Conservation (phyloP, 2,797 vertebrate genomes). For the Erpetoichthys calabaricus region DNA sequence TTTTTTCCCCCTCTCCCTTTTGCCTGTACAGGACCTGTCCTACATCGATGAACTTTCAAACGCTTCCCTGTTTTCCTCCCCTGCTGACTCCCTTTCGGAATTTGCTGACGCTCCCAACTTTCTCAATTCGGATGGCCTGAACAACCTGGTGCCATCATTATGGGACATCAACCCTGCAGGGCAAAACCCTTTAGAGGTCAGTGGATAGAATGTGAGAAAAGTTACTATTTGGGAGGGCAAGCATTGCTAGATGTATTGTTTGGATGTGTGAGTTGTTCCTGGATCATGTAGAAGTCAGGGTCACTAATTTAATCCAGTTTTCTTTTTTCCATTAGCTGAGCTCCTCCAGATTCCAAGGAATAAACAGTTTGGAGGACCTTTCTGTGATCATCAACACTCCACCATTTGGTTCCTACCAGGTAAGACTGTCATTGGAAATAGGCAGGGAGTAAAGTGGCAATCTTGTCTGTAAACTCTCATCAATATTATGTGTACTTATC, state of each 20-base stretch:
- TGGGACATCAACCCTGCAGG: slow-evolving; percentile 75
- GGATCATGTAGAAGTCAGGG: too few species aligned
- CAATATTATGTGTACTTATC: not conserved
- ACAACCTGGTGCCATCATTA: slow-evolving; percentile 66
- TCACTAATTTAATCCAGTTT: slow-evolving; percentile 14
- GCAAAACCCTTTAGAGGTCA: slow-evolving; percentile 64
- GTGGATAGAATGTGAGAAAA: slow-evolving; percentile 4
- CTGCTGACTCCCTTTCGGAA: slow-evolving; percentile 80
- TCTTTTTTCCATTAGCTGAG: slow-evolving; percentile 39
- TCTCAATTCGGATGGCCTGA: slow-evolving; percentile 55
- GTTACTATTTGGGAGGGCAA: too few species aligned
- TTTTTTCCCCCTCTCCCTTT: not conserved
- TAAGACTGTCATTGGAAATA: slow-evolving; percentile 30
- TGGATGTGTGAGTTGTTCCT: too few species aligned
- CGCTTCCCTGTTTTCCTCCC: slow-evolving; percentile 78
- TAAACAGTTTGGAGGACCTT: slow-evolving; percentile 64
- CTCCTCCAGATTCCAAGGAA: slow-evolving; percentile 53
- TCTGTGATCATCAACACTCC: slow-evolving; percentile 65
- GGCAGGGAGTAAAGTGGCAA: too few species aligned
- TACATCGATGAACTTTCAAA: slow-evolving; percentile 78
- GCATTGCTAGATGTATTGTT: too few species aligned
- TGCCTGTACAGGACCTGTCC: slow-evolving; percentile 59
- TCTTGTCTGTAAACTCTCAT: too few species aligned
- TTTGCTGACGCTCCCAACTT: slow-evolving; percentile 67
- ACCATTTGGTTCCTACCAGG: slow-evolving; percentile 71